These are phyloP conservation scores for Ommatoiulus sabulosus DNA, from an alignment of 2,888 invertebrate genomes.

Conservation along the genomic window DNA sequence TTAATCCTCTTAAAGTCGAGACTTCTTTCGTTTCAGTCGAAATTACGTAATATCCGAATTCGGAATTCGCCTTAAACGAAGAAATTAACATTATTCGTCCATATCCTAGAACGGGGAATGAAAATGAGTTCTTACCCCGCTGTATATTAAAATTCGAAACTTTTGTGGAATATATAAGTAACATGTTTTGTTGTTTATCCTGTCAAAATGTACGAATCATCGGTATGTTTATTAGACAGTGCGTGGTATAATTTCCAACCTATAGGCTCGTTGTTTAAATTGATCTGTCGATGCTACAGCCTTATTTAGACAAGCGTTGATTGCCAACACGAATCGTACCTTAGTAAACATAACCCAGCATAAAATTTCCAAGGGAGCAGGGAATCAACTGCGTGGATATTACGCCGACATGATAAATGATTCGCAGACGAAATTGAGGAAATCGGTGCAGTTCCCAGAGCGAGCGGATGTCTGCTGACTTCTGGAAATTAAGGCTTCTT, in stretches of 20 bases:
- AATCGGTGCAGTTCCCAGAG: neutral
- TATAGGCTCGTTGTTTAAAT: neutral
- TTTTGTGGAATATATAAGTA: no score
- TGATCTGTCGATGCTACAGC: neutral
- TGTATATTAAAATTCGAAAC: no score
- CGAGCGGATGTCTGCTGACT: neutral
- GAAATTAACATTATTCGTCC: no score
- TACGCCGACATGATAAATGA: neutral
- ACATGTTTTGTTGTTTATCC: no score
- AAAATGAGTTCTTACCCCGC: no score
- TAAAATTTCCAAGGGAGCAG: neutral
- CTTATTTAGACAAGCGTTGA: neutral
- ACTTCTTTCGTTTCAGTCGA: no score
- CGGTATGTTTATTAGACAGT: neutral
- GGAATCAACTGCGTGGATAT: neutral
- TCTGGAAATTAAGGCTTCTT: neutral
- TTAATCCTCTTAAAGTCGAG: no score
- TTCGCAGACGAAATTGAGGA: neutral
- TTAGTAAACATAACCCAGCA: neutral
- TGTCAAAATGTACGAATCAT: no score
- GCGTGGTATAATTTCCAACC: neutral
- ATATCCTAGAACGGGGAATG: no score
- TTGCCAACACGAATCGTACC: neutral
- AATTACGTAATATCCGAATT: no score
- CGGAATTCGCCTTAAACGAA: no score